Conservation (phyloP, 2,113 vertebrate genomes). For the Antennarius striatus region DNA sequence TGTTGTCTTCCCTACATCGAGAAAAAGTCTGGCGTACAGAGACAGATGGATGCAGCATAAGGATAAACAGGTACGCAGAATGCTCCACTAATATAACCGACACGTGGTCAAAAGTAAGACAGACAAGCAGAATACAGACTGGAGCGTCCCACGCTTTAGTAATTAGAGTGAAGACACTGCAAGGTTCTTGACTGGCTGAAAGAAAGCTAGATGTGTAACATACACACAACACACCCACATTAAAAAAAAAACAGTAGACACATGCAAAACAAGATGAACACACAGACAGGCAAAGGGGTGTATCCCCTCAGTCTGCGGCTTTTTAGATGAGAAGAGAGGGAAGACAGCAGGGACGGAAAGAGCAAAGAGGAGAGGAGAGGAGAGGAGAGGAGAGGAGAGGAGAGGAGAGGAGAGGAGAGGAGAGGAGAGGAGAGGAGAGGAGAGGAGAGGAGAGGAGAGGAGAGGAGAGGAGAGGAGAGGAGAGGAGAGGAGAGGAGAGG, state of each 20-base stretch:
- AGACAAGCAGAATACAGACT: slow-evolving; percentile 46
- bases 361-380: not conserved
- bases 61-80: slow-evolving; percentile 19
- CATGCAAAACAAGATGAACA: slow-evolving; percentile 9
- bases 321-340: slow-evolving; percentile 21
- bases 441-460: not conserved
- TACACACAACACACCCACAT: slow-evolving; percentile 39
- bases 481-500: not conserved
- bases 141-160: slow-evolving; percentile 63
- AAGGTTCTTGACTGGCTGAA: slow-evolving; percentile 40
- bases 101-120: slow-evolving; percentile 41
- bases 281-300: slow-evolving; percentile 23
- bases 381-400: not conserved
- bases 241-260: slow-evolving; percentile 23
- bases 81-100: slow-evolving; percentile 13
- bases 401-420: not conserved
- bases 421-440: not conserved
- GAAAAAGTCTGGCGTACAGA: slow-evolving; percentile 23
- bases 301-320: slow-evolving; percentile 36
- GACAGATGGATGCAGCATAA: slow-evolving; percentile 1
- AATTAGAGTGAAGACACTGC: slow-evolving; percentile 63
- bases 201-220: slow-evolving; percentile 47
- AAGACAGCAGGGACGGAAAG: slow-evolving; percentile 30
- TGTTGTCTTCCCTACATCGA: slow-evolving; percentile 35
- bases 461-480: not conserved